Conservation (phyloP, 2,888 invertebrate species). For the Acanthopleura granulata region DNA sequence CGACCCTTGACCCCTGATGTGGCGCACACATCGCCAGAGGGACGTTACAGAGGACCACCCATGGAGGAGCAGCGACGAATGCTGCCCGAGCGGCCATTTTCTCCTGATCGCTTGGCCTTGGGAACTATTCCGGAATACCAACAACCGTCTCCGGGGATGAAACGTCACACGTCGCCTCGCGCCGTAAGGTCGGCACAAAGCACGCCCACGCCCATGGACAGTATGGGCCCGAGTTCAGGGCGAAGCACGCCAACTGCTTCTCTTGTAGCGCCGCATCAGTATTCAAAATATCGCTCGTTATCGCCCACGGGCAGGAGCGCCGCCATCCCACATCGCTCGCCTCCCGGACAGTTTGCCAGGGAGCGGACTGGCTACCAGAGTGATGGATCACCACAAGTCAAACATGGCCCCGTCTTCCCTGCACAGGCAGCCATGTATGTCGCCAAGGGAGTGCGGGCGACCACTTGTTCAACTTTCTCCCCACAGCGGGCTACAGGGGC, state of each 20-base stretch:
- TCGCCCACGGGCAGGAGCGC: background rate
- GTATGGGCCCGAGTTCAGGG: background rate
- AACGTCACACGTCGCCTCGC: background rate
- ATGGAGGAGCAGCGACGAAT: background rate
- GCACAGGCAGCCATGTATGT: slow-evolving; percentile 48
- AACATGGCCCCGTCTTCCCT: background rate
- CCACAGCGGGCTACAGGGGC: slow-evolving; percentile 48
- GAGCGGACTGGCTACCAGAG: background rate
- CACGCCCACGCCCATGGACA: background rate
- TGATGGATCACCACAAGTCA: background rate
- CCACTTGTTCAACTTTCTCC: slow-evolving; percentile 35
- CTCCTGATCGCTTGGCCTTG: slow-evolving; percentile 47
- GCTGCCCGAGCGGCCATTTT: slow-evolving; percentile 39
- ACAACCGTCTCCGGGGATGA: slow-evolving; percentile 29
- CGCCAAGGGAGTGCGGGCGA: slow-evolving; percentile 48
- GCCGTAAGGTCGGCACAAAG: background rate
- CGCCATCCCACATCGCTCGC: background rate
- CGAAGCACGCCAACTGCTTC: slow-evolving; percentile 12
- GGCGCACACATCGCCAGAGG: slow-evolving; percentile 6
- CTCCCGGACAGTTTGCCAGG: background rate
- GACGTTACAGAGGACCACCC: background rate
- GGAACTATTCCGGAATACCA: slow-evolving; percentile 59
- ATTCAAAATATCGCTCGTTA: slow-evolving; percentile 5
- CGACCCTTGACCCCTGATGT: slow-evolving; percentile 17
- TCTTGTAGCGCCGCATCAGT: slow-evolving; percentile 14